Evolutionary conservation across 2,888 invertebrate genomes (phyloP).

Genomic region (Eupeodes luniger): DNA sequence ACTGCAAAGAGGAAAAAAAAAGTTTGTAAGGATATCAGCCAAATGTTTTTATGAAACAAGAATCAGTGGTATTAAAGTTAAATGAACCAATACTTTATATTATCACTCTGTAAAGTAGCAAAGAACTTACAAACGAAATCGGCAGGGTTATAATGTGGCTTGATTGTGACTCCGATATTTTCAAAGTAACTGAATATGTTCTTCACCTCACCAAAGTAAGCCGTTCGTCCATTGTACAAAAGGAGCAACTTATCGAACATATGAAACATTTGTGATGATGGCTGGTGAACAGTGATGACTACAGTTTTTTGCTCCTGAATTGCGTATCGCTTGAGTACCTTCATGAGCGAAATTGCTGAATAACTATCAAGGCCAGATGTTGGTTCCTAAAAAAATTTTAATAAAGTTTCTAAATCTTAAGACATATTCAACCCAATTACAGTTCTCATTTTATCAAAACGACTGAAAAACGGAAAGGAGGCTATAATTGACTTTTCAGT

Average conservation of each 20-base stretch:
- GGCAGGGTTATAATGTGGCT: constrained; percentile 93
- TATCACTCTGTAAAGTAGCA: no score
- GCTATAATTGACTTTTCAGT: no score
- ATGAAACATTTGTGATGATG: constrained; percentile 93
- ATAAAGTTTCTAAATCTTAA: not conserved
- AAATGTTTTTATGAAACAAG: not conserved
- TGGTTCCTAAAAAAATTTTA: constrained; percentile 87
- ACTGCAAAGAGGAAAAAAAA: constrained; percentile 84
- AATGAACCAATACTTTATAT: not conserved
- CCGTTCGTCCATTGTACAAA: constrained; percentile 89
- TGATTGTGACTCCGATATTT: constrained; percentile 88
- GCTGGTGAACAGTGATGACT: constrained; percentile 92
- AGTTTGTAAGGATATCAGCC: not conserved
- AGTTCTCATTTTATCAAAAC: no score
- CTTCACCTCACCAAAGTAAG: constrained; percentile 90
- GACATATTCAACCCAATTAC: not conserved
- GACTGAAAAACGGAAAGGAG: no score
- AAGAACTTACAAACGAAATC: constrained; percentile 90
- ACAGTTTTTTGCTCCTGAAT: constrained; percentile 91
- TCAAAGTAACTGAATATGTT: constrained; percentile 90
- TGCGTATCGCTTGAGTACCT: constrained; percentile 90
- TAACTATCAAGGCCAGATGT: constrained; percentile 93
- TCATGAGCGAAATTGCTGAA: constrained; percentile 90
- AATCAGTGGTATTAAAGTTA: not conserved
- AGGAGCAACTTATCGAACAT: constrained; percentile 91